Evolutionary conservation across 2,113 vertebrate species (phyloP).

Genomic region (Romanogobio albipinnatus): DNA sequence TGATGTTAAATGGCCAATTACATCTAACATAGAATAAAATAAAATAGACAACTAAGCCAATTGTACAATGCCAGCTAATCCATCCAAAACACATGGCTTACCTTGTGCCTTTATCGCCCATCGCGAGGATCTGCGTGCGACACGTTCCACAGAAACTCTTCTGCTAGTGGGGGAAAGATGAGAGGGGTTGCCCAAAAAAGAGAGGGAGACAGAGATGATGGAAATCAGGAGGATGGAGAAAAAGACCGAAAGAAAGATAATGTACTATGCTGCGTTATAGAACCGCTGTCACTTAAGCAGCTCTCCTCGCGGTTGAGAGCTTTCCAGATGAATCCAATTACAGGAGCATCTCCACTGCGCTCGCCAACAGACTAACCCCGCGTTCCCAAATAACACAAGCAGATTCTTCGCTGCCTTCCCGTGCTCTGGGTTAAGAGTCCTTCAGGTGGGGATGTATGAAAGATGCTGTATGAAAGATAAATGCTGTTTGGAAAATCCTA

Average conservation of each 20-base stretch:
- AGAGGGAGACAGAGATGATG: not conserved
- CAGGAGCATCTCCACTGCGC: constrained; percentile 54
- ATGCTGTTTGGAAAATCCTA: constrained; percentile 41
- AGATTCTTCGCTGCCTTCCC: constrained; percentile 22
- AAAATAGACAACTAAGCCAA: not conserved
- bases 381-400: constrained; percentile 21
- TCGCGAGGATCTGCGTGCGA: constrained; percentile 44
- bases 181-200: not conserved
- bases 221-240: not conserved
- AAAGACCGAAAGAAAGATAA: not conserved
- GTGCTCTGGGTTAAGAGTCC: constrained; percentile 27
- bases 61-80: not conserved
- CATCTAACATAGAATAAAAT: not conserved
- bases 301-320: constrained; percentile 40
- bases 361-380: constrained; percentile 34
- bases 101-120: constrained; percentile 69
- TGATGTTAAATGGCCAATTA: not conserved
- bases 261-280: constrained; percentile 42
- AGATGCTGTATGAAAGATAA: not conserved
- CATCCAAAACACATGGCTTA: constrained; percentile 50
- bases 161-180: constrained; percentile 3
- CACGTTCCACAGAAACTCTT: constrained; percentile 28
- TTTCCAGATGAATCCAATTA: constrained; percentile 58
- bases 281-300: constrained; percentile 40
- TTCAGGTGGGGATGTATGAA: constrained; percentile 28